phyloP scores from a whole-genome alignment of 2,888 invertebrate species.

The Orchesellides sinensis region DNA sequence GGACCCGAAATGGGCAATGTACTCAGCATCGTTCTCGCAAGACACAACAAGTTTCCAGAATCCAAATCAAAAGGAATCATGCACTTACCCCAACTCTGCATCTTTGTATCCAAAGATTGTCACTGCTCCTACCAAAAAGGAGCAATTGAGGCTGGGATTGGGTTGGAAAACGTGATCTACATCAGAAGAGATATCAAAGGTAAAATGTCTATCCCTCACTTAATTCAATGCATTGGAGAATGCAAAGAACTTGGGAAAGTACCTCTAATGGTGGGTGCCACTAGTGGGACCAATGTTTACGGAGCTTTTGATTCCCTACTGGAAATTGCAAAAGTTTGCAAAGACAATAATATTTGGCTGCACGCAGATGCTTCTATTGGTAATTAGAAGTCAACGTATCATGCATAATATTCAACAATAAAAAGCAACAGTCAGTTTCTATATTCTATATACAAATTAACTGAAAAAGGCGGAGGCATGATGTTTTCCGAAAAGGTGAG shows the following conservation, averaged over 20 bases:
- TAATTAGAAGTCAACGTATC: no score
- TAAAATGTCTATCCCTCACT: slow-evolving; percentile 83
- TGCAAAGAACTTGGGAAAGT: slow-evolving; percentile 82
- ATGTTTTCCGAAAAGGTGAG: slow-evolving; percentile 50
- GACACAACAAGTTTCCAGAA: slow-evolving; percentile 51
- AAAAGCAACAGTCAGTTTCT: neutral
- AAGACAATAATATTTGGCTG: slow-evolving; percentile 88
- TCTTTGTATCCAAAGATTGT: slow-evolving; percentile 42
- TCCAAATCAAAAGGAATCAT: slow-evolving; percentile 36
- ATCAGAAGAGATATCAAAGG: slow-evolving; percentile 84
- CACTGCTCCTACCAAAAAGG: slow-evolving; percentile 56
- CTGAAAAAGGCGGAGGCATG: slow-evolving; percentile 55
- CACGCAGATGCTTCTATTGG: slow-evolving; percentile 95
- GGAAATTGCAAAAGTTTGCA: slow-evolving; percentile 85
- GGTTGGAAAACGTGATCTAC: slow-evolving; percentile 88
- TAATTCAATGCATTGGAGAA: slow-evolving; percentile 82
- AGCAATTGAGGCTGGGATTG: slow-evolving; percentile 82
- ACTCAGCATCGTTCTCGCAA: slow-evolving; percentile 44
- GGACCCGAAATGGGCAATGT: slow-evolving; percentile 41
- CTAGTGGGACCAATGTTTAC: slow-evolving; percentile 90
- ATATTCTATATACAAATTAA: neutral
- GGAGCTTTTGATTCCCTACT: slow-evolving; percentile 93
- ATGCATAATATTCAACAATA: neutral
- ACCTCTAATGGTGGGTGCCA: slow-evolving; percentile 91
- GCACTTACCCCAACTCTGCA: slow-evolving; percentile 35